Evolutionary conservation across 2,888 invertebrate species (phyloP).

Genomic region (Cantharis rufa): DNA sequence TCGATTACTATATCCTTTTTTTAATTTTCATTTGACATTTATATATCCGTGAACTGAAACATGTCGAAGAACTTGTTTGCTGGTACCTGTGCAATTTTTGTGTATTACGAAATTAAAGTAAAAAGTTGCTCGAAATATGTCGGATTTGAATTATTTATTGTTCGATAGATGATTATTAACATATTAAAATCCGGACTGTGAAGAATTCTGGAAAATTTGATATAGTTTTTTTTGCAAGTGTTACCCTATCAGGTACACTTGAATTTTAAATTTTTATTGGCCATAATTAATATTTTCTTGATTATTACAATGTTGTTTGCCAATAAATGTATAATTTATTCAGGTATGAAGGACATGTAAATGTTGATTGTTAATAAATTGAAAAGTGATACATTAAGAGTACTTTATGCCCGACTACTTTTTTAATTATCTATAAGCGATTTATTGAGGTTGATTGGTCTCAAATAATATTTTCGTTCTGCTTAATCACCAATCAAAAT

Average conservation of each 20-base stretch:
- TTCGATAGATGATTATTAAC: neutral
- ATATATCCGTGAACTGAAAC: constrained; percentile 1
- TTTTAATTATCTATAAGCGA: neutral
- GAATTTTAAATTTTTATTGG: neutral
- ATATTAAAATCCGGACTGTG: neutral
- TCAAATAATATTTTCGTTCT: neutral
- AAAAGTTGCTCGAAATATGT: neutral
- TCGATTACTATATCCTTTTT: constrained; percentile 2
- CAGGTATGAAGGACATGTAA: neutral
- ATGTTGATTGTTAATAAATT: neutral
- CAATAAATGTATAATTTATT: neutral
- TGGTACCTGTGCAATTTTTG: neutral
- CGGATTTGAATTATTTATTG: neutral
- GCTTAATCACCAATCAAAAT: too few species aligned
- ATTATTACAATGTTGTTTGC: neutral
- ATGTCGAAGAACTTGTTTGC: neutral
- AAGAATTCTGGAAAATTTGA: neutral
- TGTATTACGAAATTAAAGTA: neutral
- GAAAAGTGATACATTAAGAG: neutral
- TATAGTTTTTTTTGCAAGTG: neutral
- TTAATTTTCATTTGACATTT: constrained; percentile 12
- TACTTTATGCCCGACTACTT: neutral
- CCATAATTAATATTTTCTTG: neutral
- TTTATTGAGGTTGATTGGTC: neutral
- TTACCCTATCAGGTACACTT: neutral